These are phyloP conservation scores for Cyanoliseus patagonus DNA, from an alignment of 2,113 vertebrate species.

Conservation along the genomic window DNA sequence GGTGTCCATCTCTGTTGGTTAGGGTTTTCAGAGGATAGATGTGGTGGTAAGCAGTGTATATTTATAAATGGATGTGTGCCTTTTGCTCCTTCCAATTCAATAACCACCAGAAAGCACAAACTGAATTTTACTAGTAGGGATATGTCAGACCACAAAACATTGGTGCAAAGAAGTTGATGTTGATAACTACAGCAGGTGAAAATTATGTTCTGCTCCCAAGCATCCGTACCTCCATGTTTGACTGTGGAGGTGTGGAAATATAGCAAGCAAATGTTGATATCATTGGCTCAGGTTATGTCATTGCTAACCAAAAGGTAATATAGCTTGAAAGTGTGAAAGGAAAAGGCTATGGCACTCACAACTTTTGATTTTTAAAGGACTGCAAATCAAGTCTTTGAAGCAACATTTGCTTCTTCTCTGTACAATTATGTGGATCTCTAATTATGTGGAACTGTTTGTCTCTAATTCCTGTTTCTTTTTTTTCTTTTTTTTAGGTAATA, in stretches of 20 bases:
- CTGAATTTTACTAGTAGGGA: background rate
- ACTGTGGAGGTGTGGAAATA: background rate
- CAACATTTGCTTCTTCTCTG: background rate
- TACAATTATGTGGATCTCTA: background rate
- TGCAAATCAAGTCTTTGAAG: background rate
- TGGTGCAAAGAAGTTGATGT: background rate
- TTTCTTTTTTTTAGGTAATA: background rate
- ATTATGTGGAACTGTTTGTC: background rate
- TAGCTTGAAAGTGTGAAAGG: background rate
- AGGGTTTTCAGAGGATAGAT: background rate
- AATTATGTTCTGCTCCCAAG: accelerated
- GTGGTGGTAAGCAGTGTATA: background rate
- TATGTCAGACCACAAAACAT: background rate
- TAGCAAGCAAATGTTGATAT: background rate
- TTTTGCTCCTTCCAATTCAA: background rate
- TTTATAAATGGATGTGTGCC: accelerated
- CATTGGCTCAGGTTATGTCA: background rate
- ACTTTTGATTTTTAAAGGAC: background rate
- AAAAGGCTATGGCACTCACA: background rate
- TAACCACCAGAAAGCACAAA: background rate
- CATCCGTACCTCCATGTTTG: background rate
- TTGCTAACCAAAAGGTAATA: background rate
- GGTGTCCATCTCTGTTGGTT: background rate
- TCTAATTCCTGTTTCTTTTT: background rate
- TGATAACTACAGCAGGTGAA: background rate